Evolutionary conservation across 2,113 vertebrate species (phyloP).

Genomic region (Psittacula cyanocephala): DNA sequence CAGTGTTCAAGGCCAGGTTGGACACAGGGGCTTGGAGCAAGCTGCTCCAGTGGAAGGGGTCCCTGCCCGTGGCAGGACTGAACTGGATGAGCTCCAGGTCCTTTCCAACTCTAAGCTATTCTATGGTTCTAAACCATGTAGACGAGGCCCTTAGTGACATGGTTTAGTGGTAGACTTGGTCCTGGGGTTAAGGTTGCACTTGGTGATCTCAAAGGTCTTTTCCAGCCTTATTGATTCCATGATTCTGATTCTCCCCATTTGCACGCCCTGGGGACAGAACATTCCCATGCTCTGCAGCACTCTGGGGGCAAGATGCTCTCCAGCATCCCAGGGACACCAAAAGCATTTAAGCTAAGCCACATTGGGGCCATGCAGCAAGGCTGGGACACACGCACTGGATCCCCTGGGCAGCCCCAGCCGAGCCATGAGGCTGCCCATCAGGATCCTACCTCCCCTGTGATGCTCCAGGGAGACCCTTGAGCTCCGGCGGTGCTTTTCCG

Average conservation of each 20-base stretch:
- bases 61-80: background rate
- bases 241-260: background rate
- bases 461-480: slow-evolving; percentile 2
- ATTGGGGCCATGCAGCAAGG: background rate
- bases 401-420: background rate
- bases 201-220: background rate
- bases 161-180: background rate
- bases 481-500: background rate
- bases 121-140: background rate
- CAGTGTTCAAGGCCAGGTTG: no score
- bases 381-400: background rate
- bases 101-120: background rate
- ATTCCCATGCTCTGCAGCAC: background rate
- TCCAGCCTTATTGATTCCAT: background rate
- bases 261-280: background rate
- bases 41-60: background rate
- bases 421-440: rapidly evolving
- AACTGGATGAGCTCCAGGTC: rapidly evolving
- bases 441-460: slow-evolving; percentile 41
- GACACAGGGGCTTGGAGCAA: background rate
- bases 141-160: background rate
- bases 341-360: background rate
- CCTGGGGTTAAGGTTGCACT: background rate
- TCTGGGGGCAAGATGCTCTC: background rate
- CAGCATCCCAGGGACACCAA: background rate